Percentiles rank a stretch among this genome's conserved stretches.
These are phyloP conservation scores for Lithophane semibrunnea DNA, from an alignment of 2,888 invertebrate species.

Conservation along the genomic window DNA sequence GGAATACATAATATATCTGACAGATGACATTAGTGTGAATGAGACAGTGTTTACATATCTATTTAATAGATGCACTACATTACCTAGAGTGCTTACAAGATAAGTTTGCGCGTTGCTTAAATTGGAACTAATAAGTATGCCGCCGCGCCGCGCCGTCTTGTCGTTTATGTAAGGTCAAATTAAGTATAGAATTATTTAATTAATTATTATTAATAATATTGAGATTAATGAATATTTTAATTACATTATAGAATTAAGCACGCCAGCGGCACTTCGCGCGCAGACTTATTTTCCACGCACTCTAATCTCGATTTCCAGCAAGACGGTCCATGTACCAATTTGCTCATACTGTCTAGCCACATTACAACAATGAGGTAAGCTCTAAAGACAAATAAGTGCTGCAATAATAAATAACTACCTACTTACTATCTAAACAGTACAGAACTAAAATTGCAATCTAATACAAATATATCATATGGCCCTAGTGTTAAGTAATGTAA, in stretches of 20 bases:
- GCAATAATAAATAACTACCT: slow-evolving; percentile 27
- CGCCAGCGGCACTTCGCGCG: too few species aligned
- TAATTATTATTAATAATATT: too few species aligned
- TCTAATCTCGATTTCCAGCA: neutral
- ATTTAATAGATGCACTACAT: too few species aligned
- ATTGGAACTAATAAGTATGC: too few species aligned
- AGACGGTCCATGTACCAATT: neutral
- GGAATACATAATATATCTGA: neutral
- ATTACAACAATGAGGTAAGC: neutral
- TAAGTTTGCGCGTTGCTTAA: too few species aligned
- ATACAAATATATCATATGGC: slow-evolving; percentile 48
- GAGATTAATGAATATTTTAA: too few species aligned
- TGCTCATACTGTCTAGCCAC: neutral
- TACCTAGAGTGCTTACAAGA: too few species aligned
- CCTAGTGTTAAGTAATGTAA: slow-evolving; percentile 68
- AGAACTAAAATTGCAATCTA: slow-evolving; percentile 27
- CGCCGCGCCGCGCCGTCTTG: too few species aligned
- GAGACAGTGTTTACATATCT: neutral
- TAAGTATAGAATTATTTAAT: too few species aligned
- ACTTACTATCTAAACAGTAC: slow-evolving; percentile 20
- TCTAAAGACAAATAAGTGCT: slow-evolving; percentile 10
- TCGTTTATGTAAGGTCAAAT: too few species aligned
- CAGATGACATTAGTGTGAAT: neutral
- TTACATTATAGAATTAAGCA: too few species aligned
- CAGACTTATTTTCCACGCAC: too few species aligned